Conservation (phyloP, 1,140 invertebrate genomes). For the Bursaphelenchus mucronatus region DNA sequence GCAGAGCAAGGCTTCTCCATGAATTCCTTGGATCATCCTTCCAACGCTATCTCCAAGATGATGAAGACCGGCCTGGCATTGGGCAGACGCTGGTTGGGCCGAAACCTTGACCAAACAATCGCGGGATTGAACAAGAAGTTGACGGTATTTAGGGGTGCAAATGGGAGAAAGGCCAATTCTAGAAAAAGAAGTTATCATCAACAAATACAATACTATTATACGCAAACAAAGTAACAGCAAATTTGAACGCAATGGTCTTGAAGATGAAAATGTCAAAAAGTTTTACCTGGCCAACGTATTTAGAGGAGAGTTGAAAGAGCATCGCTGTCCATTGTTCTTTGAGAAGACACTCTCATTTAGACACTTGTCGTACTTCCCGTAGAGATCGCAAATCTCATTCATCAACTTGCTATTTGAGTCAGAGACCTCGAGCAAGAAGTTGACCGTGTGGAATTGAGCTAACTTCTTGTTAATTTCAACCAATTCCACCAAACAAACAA, state of each 20-base stretch:
- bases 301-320: slow-evolving; percentile 58
- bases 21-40: slow-evolving; percentile 53
- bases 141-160: slow-evolving; percentile 44
- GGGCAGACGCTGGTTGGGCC: slow-evolving; percentile 20
- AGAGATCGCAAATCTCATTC: slow-evolving; percentile 49
- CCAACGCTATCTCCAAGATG: slow-evolving; percentile 43
- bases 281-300: slow-evolving; percentile 52
- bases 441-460: slow-evolving; percentile 42
- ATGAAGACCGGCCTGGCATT: slow-evolving; percentile 49
- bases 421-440: slow-evolving; percentile 50
- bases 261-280: background rate
- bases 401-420: slow-evolving; percentile 25
- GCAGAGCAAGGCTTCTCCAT: slow-evolving; percentile 56
- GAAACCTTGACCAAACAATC: slow-evolving; percentile 44
- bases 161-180: slow-evolving; percentile 57
- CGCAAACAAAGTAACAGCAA: too few relatives aligned
- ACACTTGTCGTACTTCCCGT: slow-evolving; percentile 51
- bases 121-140: slow-evolving; percentile 35
- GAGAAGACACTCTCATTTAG: slow-evolving; percentile 47
- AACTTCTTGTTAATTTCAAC: slow-evolving; percentile 56
- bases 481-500: slow-evolving; percentile 55
- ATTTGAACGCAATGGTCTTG: too few relatives aligned
- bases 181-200: slow-evolving; percentile 3
- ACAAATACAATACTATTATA: too few relatives aligned
- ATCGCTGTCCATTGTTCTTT: slow-evolving; percentile 30